Percentiles rank a stretch among this genome's conserved stretches.
Conservation (phyloP, 2,888 invertebrate genomes). For the Hypsopygia costalis region DNA sequence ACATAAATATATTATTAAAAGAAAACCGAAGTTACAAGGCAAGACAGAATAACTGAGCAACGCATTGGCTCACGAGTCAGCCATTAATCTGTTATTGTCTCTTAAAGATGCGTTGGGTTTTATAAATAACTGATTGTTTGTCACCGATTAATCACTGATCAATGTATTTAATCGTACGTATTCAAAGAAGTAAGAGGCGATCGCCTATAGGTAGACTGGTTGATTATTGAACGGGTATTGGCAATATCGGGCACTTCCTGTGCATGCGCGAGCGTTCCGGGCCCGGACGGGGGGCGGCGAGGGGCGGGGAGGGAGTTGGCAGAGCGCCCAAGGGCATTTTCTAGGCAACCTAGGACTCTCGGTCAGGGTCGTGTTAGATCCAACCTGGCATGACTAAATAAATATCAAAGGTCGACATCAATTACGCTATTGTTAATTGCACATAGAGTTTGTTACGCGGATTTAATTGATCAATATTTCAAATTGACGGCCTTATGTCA, state of each 20-base stretch:
- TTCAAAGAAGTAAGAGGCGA: background rate
- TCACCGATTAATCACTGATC: background rate
- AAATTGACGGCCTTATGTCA: too few relatives aligned
- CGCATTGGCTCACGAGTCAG: too few relatives aligned
- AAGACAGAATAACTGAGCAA: too few relatives aligned
- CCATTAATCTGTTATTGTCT: too few relatives aligned
- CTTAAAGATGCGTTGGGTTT: too few relatives aligned
- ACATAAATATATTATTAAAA: too few relatives aligned
- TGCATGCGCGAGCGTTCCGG: conserved; percentile 31
- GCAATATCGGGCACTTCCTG: conserved; percentile 57
- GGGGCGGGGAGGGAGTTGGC: conserved; percentile 40
- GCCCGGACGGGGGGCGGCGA: conserved; percentile 12
- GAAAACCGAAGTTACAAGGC: too few relatives aligned
- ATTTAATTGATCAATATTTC: too few relatives aligned
- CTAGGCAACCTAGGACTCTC: conserved; percentile 59
- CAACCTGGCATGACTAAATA: conserved; percentile 12
- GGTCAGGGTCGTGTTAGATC: conserved; percentile 57
- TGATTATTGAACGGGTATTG: conserved; percentile 46
- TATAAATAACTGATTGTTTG: too few relatives aligned
- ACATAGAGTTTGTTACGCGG: too few relatives aligned
- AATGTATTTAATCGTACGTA: background rate
- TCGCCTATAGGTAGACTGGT: background rate
- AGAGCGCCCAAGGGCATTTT: conserved; percentile 60
- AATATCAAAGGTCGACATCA: background rate
- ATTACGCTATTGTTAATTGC: too few relatives aligned